These are phyloP conservation scores for Hedychridium roseum DNA, from an alignment of 2,888 invertebrate genomes.

Conservation along the genomic window DNA sequence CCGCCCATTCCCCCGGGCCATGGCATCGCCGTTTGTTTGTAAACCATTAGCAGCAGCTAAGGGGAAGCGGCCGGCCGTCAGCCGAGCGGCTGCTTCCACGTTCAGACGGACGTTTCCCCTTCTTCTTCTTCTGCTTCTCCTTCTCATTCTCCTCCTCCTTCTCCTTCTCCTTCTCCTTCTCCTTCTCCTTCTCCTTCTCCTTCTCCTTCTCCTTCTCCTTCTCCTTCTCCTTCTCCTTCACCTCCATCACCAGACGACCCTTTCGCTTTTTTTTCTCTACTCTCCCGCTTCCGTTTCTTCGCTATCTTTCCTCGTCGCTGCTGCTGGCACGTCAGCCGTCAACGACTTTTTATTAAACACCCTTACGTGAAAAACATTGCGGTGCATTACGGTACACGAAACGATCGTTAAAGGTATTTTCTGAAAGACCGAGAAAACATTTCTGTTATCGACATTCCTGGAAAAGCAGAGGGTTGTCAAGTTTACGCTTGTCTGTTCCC, in stretches of 20 bases:
- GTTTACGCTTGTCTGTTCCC: too few species aligned
- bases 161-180: conserved; percentile 7
- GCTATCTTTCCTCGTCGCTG: neutral
- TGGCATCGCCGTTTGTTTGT: conserved; percentile 43
- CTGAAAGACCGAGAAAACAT: too few species aligned
- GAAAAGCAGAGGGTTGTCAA: too few species aligned
- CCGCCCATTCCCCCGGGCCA: neutral
- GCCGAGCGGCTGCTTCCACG: conserved; percentile 16
- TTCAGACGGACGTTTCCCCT: conserved; percentile 28
- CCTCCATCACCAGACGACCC: neutral
- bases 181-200: neutral
- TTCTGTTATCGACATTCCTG: too few species aligned
- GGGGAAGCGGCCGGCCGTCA: conserved; percentile 18
- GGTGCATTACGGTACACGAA: too few species aligned
- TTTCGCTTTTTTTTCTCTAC: neutral
- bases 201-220: neutral
- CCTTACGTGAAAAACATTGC: too few species aligned
- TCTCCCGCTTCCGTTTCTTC: neutral
- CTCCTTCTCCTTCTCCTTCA: neutral
- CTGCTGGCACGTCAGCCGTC: neutral
- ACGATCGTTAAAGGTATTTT: too few species aligned
- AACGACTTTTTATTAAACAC: conserved; percentile 1
- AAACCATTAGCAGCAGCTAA: conserved; percentile 48
- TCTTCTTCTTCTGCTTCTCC: conserved; percentile 12
- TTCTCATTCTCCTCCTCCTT: conserved; percentile 7